phyloP scores from a whole-genome alignment of 2,797 vertebrate genomes.

The Neosilurus hyrtlii region DNA sequence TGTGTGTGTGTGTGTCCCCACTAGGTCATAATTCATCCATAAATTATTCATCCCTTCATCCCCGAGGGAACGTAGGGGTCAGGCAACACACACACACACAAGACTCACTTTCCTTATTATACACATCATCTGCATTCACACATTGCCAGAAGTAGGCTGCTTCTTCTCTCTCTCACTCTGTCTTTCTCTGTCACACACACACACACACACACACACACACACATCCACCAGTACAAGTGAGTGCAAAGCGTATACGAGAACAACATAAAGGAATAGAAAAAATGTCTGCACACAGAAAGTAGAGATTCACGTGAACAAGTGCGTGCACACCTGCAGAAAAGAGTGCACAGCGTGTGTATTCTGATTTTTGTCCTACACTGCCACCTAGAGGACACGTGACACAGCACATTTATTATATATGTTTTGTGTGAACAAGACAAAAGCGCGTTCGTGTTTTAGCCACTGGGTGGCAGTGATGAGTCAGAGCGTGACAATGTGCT shows the following conservation, averaged over 20 bases:
- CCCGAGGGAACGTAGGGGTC: conserved; percentile 30
- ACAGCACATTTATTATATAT: background rate
- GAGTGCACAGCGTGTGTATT: background rate
- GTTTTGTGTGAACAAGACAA: background rate
- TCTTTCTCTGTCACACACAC: too few species aligned
- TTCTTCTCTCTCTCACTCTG: too few species aligned
- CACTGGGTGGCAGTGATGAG: conserved; percentile 28
- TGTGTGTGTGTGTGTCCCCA: background rate
- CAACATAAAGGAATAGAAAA: too few species aligned
- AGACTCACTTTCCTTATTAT: too few species aligned
- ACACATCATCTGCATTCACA: too few species aligned
- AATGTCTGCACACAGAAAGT: too few species aligned
- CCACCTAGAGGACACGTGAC: background rate
- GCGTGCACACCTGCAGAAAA: background rate
- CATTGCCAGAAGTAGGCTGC: too few species aligned
- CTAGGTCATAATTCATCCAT: conserved; percentile 53
- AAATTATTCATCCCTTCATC: conserved; percentile 50
- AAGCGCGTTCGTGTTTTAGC: background rate
- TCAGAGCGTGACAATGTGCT: background rate
- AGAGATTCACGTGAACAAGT: too few species aligned
- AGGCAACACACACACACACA: conserved; percentile 38
- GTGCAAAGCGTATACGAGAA: too few species aligned
- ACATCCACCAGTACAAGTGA: background rate
- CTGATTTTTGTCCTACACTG: background rate
- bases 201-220: background rate